phyloP scores from a whole-genome alignment of 2,888 invertebrate genomes.

The Lasius platythorax region DNA sequence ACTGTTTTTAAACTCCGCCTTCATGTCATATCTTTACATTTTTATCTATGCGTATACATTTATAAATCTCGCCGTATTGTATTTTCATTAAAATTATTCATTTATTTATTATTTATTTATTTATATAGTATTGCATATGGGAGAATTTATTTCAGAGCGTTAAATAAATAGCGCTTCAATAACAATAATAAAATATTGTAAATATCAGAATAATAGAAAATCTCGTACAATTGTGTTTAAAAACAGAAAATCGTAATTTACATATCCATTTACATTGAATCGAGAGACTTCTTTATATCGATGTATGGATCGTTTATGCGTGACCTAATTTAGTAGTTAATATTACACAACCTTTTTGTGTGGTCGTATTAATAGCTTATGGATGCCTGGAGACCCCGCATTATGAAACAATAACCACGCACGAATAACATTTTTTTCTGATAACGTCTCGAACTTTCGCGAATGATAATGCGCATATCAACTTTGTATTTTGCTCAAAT shows the following conservation, averaged over 20 bases:
- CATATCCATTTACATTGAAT: slow-evolving; percentile 36
- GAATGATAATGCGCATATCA: not conserved
- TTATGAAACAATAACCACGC: slow-evolving; percentile 21
- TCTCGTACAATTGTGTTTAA: not conserved
- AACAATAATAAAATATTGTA: not conserved
- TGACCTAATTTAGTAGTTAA: slow-evolving; percentile 64
- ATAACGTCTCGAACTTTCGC: slow-evolving; percentile 34
- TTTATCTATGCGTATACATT: not conserved
- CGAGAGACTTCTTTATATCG: not conserved
- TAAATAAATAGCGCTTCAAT: not conserved
- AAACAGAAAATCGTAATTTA: not conserved
- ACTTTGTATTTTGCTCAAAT: not conserved
- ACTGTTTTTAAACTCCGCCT: not conserved
- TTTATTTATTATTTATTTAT: slow-evolving; percentile 1
- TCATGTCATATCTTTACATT: not conserved
- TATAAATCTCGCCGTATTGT: not conserved
- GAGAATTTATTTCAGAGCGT: not conserved
- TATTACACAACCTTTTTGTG: slow-evolving; percentile 31
- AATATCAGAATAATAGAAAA: not conserved
- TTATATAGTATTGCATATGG: not conserved
- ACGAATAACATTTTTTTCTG: slow-evolving; percentile 2
- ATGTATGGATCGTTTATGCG: slow-evolving; percentile 47
- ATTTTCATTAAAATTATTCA: slow-evolving; percentile 1
- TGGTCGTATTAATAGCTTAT: slow-evolving; percentile 29
- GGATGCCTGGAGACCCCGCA: slow-evolving; percentile 3